Conservation (phyloP, 2,797 vertebrate species). For the Australoheros facetus region DNA sequence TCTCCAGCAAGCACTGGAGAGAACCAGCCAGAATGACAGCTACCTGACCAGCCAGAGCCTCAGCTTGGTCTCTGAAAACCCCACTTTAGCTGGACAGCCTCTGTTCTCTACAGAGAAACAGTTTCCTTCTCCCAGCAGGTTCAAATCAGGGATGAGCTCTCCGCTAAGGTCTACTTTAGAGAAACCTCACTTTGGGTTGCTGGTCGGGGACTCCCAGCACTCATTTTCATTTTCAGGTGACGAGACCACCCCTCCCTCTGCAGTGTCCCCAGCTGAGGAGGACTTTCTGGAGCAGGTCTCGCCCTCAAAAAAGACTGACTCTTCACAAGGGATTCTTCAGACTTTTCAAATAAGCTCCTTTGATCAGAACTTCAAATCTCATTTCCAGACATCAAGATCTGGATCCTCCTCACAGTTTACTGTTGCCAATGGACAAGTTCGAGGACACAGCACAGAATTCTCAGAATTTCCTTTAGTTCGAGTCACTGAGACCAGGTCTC, state of each 20-base stretch:
- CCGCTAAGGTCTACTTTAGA: conserved; percentile 94
- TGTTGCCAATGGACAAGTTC: conserved; percentile 96
- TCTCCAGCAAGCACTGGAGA: conserved; percentile 97
- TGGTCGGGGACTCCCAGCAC: conserved; percentile 96
- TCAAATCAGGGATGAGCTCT: conserved; percentile 95
- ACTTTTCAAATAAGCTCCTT: conserved; percentile 97
- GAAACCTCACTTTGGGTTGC: conserved; percentile 96
- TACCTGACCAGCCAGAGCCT: conserved; percentile 98
- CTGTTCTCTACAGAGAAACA: conserved; percentile 96
- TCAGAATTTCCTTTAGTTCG: conserved; percentile 96
- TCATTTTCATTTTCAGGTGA: conserved; percentile 97
- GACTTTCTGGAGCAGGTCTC: conserved; percentile 98
- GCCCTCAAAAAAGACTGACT: conserved; percentile 95
- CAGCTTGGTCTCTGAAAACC: conserved; percentile 94
- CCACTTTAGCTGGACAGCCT: conserved; percentile 90
- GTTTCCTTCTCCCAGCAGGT: conserved; percentile 92
- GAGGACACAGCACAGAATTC: conserved; percentile 94
- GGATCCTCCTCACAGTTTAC: conserved; percentile 93
- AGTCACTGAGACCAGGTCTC: conserved; percentile 95
- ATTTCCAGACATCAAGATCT: conserved; percentile 91
- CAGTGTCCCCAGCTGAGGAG: conserved; percentile 92
- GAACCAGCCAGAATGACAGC: conserved; percentile 99
- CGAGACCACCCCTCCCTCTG: conserved; percentile 92
- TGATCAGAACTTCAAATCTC: conserved; percentile 96
- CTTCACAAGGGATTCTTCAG: conserved; percentile 91